Evolutionary conservation across 2,113 vertebrate species (phyloP).

Genomic region (Poeciliopsis turrubarensis): DNA sequence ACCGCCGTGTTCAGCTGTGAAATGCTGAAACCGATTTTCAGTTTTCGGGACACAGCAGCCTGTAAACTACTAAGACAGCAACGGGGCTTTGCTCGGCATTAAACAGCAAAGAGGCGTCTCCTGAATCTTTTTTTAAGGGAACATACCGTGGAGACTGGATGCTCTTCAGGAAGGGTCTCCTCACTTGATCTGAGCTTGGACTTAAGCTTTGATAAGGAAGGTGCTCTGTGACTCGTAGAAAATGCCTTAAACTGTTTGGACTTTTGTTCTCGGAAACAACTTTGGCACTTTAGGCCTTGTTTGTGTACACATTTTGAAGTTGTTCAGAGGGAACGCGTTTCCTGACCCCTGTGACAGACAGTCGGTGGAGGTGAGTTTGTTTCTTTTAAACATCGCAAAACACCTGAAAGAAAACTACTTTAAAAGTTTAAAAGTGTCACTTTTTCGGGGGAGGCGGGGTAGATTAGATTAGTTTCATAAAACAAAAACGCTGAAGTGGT

Average conservation of each 20-base stretch:
- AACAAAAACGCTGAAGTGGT: background rate
- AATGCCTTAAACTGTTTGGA: constrained; percentile 62
- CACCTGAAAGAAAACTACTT: no score
- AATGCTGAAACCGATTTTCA: constrained; percentile 35
- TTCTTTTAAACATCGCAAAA: background rate
- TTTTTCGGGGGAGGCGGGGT: background rate
- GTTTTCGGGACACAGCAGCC: constrained; percentile 9
- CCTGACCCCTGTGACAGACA: constrained; percentile 35
- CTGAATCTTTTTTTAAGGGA: constrained; percentile 11
- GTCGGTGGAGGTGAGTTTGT: constrained; percentile 74
- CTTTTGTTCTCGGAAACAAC: background rate
- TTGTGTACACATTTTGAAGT: constrained; percentile 30
- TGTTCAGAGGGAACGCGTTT: constrained; percentile 49
- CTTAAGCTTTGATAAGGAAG: constrained; percentile 12
- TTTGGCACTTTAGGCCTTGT: background rate
- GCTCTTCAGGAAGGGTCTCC: constrained; percentile 40
- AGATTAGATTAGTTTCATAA: background rate
- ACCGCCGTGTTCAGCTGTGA: constrained; percentile 28
- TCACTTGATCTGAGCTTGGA: constrained; percentile 19
- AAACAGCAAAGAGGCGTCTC: constrained; percentile 26
- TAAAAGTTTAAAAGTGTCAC: no score
- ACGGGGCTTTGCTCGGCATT: background rate
- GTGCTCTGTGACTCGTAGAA: constrained; percentile 11
- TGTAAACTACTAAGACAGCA: background rate
- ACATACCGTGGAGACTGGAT: constrained; percentile 59